phyloP scores from a whole-genome alignment of 2,113 vertebrate genomes.

The Clarias magur region DNA sequence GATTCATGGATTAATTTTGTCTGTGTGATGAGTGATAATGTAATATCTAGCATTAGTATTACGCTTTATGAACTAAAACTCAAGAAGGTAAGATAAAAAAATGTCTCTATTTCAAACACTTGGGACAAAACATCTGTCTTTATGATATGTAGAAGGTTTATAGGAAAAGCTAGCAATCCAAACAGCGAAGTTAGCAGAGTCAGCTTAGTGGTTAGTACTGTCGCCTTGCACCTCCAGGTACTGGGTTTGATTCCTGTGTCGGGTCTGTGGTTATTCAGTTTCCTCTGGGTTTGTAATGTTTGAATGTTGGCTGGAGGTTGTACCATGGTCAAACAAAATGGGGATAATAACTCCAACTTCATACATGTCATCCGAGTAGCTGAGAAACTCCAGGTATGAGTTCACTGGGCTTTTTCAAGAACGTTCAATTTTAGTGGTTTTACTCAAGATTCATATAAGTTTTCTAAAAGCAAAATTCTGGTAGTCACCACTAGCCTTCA shows the following conservation, averaged over 20 bases:
- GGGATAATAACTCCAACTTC: no score
- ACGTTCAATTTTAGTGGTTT: background rate
- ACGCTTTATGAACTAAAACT: background rate
- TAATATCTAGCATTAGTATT: background rate
- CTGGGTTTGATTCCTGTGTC: no score
- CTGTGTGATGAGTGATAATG: background rate
- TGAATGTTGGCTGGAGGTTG: no score
- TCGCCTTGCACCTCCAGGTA: no score
- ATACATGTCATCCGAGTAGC: background rate
- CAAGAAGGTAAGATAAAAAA: background rate
- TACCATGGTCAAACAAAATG: no score
- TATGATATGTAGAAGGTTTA: background rate
- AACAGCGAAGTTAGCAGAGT: background rate
- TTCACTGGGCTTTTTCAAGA: background rate
- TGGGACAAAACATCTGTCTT: background rate
- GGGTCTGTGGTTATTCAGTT: no score
- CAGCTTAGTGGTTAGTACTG: no score
- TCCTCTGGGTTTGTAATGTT: no score
- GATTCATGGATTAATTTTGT: slow-evolving; percentile 20
- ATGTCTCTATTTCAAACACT: background rate
- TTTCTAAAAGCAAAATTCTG: background rate
- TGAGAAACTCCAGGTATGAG: background rate
- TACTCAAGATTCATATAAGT: background rate
- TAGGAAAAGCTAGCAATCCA: background rate
- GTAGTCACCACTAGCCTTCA: no score